These are phyloP conservation scores for Gorsachius magnificus DNA, from an alignment of 2,797 vertebrate genomes.

Conservation along the genomic window DNA sequence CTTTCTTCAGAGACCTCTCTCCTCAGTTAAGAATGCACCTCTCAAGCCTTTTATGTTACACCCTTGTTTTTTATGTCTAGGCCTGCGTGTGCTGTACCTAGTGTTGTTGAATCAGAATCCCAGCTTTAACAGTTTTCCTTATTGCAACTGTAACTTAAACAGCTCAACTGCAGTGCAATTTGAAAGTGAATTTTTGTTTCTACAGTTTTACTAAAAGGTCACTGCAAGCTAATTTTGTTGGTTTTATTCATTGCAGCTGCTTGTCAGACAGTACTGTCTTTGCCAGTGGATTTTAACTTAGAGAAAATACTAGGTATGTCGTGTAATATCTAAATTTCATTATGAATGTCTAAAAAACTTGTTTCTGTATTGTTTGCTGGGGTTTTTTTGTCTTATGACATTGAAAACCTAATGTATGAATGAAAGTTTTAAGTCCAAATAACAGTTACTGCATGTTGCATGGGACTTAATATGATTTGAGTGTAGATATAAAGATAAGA, in stretches of 20 bases:
- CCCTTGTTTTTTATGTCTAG: neutral
- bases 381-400: neutral
- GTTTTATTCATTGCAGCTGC: conserved; percentile 79
- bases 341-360: neutral
- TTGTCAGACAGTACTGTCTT: conserved; percentile 91
- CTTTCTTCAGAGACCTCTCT: neutral
- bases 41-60: neutral
- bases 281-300: conserved; percentile 93
- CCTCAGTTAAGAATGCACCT: neutral
- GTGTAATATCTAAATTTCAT: neutral
- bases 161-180: neutral
- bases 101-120: neutral
- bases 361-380: neutral
- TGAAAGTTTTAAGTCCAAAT: neutral
- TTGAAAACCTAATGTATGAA: neutral
- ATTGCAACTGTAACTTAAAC: neutral
- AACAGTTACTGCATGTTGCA: neutral
- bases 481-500: neutral
- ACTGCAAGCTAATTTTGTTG: conserved; percentile 28
- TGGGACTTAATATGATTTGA: neutral
- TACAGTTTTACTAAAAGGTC: neutral
- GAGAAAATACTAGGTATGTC: conserved; percentile 91
- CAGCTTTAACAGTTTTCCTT: neutral
- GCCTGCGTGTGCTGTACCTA: neutral
- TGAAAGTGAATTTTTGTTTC: neutral